Base-by-base conservation (phyloP, 2,888 invertebrate genomes). In the Tupiocoris notatus region DNA sequence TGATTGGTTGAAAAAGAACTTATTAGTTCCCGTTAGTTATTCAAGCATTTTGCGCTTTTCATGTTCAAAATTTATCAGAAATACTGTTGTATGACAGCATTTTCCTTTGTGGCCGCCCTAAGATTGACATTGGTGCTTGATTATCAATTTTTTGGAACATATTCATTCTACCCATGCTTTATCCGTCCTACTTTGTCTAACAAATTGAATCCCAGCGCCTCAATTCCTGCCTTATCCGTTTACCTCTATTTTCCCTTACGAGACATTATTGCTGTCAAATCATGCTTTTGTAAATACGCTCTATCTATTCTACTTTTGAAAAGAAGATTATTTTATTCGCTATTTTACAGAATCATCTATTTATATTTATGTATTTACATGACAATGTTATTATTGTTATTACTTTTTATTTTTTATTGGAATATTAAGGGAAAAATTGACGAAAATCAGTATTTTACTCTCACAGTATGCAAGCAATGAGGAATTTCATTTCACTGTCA, bases 211-310 rank as follows among this genome's bases (percentile, higher is more conserved):
- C 18, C 62, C 21, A 62, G 62, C 20, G 25, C 12, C 23, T 63
- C 22, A 63, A 24, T 22, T 23, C 6, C 7, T 22, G 63, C 23
- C 67, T 67, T 17, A 21, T 67, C 21, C 56, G 21, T 67, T 16
- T 67, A 17, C 57, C 56, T 57, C 22, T 17, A n/a, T n/a, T n/a
- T n/a, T n/a, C n/a, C n/a, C n/a, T n/a, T 57, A 57, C 24, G 57
- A 67, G 67, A 67, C 70, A 58, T 70, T 59, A 17, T 70, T 70
- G 57, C 58, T 70, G 25, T 70, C 57, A 70, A 57, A 70, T 70
- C 70, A 59, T 58, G 68, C 70, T 70, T 70, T 70, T 70, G 70
- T 70, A 70, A 70, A 70, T 70, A 70, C 70, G 70, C 70, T 70
- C n/a, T 59, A 70, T 57, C 58, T 70, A 70, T 54, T 70, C 70